phyloP scores from a whole-genome alignment of 2,113 vertebrate genomes.

The Cynopterus brachyotis region DNA sequence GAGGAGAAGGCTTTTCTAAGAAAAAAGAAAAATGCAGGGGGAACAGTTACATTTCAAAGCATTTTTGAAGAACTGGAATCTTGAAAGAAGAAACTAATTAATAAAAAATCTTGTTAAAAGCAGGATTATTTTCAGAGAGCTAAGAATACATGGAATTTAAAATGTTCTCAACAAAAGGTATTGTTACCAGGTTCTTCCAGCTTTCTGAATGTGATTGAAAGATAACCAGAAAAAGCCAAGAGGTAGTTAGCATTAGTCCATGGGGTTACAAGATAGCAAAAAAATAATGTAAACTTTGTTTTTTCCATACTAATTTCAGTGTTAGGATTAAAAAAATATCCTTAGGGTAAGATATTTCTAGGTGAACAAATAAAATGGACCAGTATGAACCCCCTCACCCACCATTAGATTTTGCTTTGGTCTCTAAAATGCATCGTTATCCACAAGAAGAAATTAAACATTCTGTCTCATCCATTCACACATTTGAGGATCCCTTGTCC shows the following conservation, averaged over 20 bases:
- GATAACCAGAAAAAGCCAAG: slow-evolving; percentile 1
- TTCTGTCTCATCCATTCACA: not conserved
- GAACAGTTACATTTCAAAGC: slow-evolving; percentile 65
- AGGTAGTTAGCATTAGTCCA: not conserved
- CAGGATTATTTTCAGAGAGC: slow-evolving; percentile 54
- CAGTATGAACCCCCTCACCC: not conserved
- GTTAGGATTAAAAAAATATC: not conserved
- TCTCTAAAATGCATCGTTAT: not conserved
- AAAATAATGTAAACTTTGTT: not conserved
- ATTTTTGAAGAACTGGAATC: slow-evolving; percentile 49
- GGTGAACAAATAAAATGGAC: not conserved
- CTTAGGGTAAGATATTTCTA: not conserved
- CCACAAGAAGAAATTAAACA: not conserved
- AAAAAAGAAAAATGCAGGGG: slow-evolving; percentile 35
- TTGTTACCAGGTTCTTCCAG: slow-evolving; percentile 19
- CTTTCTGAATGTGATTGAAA: slow-evolving; percentile 20
- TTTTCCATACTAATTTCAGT: not conserved
- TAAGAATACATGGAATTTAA: slow-evolving; percentile 52
- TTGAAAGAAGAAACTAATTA: slow-evolving; percentile 75
- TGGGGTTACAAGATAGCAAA: not conserved
- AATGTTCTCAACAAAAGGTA: slow-evolving; percentile 65
- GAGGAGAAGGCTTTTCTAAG: slow-evolving; percentile 41
- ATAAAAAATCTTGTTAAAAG: slow-evolving; percentile 69
- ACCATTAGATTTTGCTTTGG: not conserved
- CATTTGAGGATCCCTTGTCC: not conserved